Base-by-base conservation (phyloP, 1,140 invertebrate genomes). In the Solenopsis invicta region DNA sequence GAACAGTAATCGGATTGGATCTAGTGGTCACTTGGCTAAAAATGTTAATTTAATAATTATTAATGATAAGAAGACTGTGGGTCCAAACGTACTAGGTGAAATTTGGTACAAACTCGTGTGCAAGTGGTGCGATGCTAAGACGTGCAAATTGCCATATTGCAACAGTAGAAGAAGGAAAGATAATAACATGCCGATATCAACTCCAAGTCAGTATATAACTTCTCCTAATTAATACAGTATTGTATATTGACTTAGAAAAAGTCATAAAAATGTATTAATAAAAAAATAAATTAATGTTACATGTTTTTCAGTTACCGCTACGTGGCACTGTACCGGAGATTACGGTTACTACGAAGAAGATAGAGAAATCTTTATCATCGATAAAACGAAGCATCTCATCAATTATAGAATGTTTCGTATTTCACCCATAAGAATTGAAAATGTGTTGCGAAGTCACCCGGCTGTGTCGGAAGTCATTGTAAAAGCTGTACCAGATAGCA, bases 311-410 rank as follows among this genome's bases (percentile, higher is more conserved):
- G 64, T 45, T 21, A 45, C 4, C 12, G 0, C 37, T 16, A 54
- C 4, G 8, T 82, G 80, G 80, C 13, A 34, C 2, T 45, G 2
- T 18, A 74, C 80, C 8, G 80, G 18, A 74, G 67, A 82, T 34
- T 1, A 59, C 1, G 80, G 80, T 8, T 74, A n/a, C 16, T 80
- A 16, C 24, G 4, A 72, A 2, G 5, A n/a, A 2, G 3, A 59
- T n/a, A 37, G 66, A 0, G 24, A 34, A 4, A 5, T 82, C n/a
- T n/a, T 16, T 2, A 2, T 74, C 2, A 48, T 16, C 13, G 59
- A 48, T 48, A 72, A 21, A 18, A 2, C 10, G 0, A 74, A 9
- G 3, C 1, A 34, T 18, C 12, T 74, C 21, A 50, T 82, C 10
- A 21, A 16, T 21, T 74, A 21, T 16, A 37, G 12, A 21, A 1